Percentiles rank a stretch among this genome's conserved stretches.
phyloP scores from a whole-genome alignment of 2,797 vertebrate genomes.

The Scarus forsteni region DNA sequence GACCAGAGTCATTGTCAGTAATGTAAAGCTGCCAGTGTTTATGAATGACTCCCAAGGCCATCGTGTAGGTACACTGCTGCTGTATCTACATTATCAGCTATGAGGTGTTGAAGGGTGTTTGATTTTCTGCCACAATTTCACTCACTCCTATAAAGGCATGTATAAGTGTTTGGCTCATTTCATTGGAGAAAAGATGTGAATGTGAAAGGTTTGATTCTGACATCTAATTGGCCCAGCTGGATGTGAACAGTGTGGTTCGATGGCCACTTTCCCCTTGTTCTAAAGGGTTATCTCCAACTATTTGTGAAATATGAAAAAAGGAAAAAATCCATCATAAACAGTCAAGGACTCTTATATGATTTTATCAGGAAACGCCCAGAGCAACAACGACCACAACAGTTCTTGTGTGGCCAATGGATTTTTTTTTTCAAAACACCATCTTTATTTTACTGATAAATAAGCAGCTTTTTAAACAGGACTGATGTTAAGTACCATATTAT shows the following conservation, averaged over 20 bases:
- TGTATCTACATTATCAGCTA: conserved; percentile 55
- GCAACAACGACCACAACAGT: conserved; percentile 20
- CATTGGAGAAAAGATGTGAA: neutral
- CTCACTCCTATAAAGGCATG: conserved; percentile 16
- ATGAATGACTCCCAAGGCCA: conserved; percentile 41
- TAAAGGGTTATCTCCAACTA: conserved; percentile 12
- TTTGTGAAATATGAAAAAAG: conserved; percentile 20
- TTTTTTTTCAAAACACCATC: conserved; percentile 42
- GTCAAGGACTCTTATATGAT: conserved; percentile 13
- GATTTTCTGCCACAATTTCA: conserved; percentile 29
- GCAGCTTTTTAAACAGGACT: conserved; percentile 40
- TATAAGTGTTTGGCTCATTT: conserved; percentile 10
- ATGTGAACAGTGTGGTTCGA: conserved; percentile 20
- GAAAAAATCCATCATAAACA: conserved; percentile 17
- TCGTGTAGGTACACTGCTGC: conserved; percentile 44
- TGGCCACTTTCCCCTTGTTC: conserved; percentile 8
- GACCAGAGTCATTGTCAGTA: conserved; percentile 40
- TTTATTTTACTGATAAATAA: conserved; percentile 67
- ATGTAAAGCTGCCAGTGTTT: conserved; percentile 65
- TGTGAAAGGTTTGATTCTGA: neutral
- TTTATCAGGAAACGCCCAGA: conserved; percentile 36
- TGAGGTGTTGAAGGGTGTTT: conserved; percentile 56
- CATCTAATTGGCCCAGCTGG: neutral
- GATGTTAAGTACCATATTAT: conserved; percentile 30
- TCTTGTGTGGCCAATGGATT: conserved; percentile 41